Base-by-base conservation (phyloP, 2,888 invertebrate genomes). In the Epicampocera succincta region DNA sequence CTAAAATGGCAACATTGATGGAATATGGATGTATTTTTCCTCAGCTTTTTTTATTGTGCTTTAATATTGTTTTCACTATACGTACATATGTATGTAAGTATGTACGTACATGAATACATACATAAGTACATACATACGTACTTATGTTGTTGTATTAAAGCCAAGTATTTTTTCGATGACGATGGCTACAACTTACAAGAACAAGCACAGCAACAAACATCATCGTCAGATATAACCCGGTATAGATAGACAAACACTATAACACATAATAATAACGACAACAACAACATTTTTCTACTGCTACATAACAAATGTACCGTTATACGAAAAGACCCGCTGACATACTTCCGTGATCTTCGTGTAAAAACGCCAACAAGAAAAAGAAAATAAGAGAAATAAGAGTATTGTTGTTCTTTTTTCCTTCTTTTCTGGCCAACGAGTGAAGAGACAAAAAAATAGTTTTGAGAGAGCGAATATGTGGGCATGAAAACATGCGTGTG, bases 321-420 rank as follows among this genome's bases (percentile, higher is more conserved):
- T 91, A 91, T 86, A 86, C 87, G 74, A 86, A 89, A 88, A 90
- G 90, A 91, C 91, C 91, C 91, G 90, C 91, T 91, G 91, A 91
- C 91, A 91, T 87, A 91, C 91, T 91, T 91, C 91, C 91, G 91
- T 82, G 82, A 82, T 82, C 82, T 82, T 82, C 77, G 77, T 82
- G 21, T 66, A 78, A 75, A 68, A 46, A 71, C 66, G 42, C 11
- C 56, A 63, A 76, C 72, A 80, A 75, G 52, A 15, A 25, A 21
- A 48, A 82, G 38, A 75, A 33, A 33, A 33, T 33, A 25, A 25
- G 25, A 25, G 25, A 25, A 25, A 33, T 33, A 9, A 33, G 33
- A 33, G 33, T 33, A 9, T 33, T 33, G 33, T 33, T 33, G 2
- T 25, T 25, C 25, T 33, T 33, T 9, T 33, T 33, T 33, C 8